These are phyloP conservation scores for Ptilodon capucinus DNA, from an alignment of 2,888 invertebrate species.

Conservation along the genomic window DNA sequence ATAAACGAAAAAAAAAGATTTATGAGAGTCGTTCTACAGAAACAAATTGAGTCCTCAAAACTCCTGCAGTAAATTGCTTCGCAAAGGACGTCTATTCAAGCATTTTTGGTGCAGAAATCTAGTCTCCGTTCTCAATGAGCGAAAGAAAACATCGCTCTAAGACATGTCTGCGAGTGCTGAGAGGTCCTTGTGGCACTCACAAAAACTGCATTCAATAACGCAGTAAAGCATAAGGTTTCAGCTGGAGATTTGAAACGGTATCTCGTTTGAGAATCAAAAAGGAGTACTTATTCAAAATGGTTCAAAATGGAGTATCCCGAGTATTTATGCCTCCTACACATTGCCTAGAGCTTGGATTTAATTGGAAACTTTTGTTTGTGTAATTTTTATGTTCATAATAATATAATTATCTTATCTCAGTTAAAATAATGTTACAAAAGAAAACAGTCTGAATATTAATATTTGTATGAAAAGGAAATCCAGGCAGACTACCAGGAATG, in stretches of 20 bases:
- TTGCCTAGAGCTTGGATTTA: too few species aligned
- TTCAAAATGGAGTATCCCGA: conserved; percentile 8
- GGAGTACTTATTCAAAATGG: too few species aligned
- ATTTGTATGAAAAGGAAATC: too few species aligned
- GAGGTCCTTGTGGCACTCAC: conserved; percentile 24
- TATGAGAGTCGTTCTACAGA: too few species aligned
- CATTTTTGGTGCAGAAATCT: conserved; percentile 1
- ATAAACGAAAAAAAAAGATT: too few species aligned
- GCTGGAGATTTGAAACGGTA: conserved; percentile 61
- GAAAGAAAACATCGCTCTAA: conserved; percentile 32
- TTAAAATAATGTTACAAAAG: too few species aligned
- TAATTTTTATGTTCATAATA: too few species aligned
- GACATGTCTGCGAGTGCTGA: conserved; percentile 23
- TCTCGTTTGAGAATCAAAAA: conserved; percentile 70
- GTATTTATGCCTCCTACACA: background rate
- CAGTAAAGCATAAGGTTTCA: conserved; percentile 27
- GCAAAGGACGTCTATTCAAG: background rate
- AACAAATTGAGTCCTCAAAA: background rate
- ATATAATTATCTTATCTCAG: too few species aligned
- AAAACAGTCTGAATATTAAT: too few species aligned
- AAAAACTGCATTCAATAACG: conserved; percentile 47
- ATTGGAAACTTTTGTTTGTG: too few species aligned
- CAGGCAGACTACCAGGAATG: too few species aligned
- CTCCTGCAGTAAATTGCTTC: background rate
- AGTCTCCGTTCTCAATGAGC: conserved; percentile 18